Percentiles rank a stretch among this genome's conserved stretches.
Evolutionary conservation across 2,797 vertebrate genomes (phyloP).

Genomic region (Margarornis squamiger): DNA sequence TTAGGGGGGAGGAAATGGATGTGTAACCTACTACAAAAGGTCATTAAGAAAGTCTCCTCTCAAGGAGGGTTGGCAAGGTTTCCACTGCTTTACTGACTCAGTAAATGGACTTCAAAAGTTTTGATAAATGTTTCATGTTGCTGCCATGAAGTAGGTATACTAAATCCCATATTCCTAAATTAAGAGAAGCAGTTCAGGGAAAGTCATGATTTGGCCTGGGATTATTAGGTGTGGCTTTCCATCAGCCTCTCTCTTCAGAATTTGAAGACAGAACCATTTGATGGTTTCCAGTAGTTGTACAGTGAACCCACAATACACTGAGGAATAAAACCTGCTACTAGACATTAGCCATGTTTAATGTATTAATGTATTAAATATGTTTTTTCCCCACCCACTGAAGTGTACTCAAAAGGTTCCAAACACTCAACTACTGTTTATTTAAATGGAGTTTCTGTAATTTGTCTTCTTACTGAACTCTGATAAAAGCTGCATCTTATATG

Average conservation of each 20-base stretch:
- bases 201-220: not conserved
- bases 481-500: not conserved
- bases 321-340: not conserved
- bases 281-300: not conserved
- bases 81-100: not conserved
- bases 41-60: not conserved
- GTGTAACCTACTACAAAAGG: not conserved
- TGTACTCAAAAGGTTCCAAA: not conserved
- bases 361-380: not conserved
- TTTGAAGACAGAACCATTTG: not conserved
- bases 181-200: not conserved
- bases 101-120: not conserved
- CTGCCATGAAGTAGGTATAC: not conserved
- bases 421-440: not conserved
- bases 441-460: not conserved
- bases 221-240: not conserved
- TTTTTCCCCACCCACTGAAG: not conserved
- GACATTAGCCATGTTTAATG: not conserved
- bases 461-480: not conserved
- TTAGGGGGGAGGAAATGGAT: fast-evolving
- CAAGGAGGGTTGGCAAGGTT: not conserved
- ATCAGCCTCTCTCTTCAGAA: not conserved
- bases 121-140: not conserved
- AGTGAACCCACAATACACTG: not conserved
- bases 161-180: not conserved